phyloP scores from a whole-genome alignment of 2,888 invertebrate genomes.

The Dolichopus griseipennis region DNA sequence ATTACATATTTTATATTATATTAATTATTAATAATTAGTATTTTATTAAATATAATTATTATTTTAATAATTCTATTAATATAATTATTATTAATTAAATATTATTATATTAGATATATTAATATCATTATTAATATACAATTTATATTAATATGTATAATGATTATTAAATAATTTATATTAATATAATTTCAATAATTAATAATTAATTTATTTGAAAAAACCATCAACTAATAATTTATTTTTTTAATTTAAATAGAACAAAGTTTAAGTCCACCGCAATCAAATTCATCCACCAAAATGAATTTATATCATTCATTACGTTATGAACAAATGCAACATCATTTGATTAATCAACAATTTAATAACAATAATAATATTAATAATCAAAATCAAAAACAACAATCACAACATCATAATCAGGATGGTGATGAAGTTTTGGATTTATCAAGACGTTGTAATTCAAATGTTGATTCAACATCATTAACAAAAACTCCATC shows the following conservation, averaged over 20 bases:
- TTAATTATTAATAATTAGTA: too few relatives aligned
- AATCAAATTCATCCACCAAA: constrained; percentile 27
- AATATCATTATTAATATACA: background rate
- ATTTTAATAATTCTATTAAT: too few relatives aligned
- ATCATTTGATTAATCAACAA: constrained; percentile 22
- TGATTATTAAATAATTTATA: background rate
- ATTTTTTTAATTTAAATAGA: background rate
- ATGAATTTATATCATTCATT: constrained; percentile 36
- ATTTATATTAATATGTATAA: too few relatives aligned
- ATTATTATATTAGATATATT: too few relatives aligned
- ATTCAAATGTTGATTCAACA: constrained; percentile 32
- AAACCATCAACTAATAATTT: background rate
- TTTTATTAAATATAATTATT: too few relatives aligned
- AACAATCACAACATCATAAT: constrained; percentile 12
- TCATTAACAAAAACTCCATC: constrained; percentile 36
- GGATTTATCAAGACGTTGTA: constrained; percentile 41
- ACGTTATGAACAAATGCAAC: constrained; percentile 34
- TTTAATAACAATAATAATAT: constrained; percentile 14
- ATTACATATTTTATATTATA: too few relatives aligned
- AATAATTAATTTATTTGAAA: background rate
- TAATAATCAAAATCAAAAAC: constrained; percentile 14
- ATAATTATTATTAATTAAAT: too few relatives aligned
- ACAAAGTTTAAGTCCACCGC: constrained; percentile 17
- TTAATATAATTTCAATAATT: too few relatives aligned
- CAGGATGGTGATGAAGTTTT: constrained; percentile 31